A percentile compares a stretch with the other conserved stretches of the same genome.
Evolutionary conservation across 2,113 vertebrate species (phyloP).

Genomic region (Pyrgilauda ruficollis): DNA sequence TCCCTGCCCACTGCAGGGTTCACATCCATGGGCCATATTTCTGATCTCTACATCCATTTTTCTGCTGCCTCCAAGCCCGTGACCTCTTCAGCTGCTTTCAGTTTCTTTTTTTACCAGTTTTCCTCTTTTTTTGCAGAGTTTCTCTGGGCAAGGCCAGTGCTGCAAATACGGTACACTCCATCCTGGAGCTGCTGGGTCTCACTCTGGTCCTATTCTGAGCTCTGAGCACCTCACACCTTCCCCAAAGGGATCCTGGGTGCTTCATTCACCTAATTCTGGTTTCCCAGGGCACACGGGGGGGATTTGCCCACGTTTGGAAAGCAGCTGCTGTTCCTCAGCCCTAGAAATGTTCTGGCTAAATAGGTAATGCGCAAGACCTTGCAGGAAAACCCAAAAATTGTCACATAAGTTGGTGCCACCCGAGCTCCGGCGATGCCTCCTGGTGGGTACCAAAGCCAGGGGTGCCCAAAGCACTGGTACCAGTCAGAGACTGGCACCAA

Average conservation of each 20-base stretch:
- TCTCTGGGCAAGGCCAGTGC: not conserved
- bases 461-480: not conserved
- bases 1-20: not conserved
- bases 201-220: not conserved
- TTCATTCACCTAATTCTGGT: not conserved
- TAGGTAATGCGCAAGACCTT: rapidly evolving
- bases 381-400: not conserved
- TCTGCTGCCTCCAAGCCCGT: rapidly evolving
- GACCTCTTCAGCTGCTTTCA: not conserved
- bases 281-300: rapidly evolving
- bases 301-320: rapidly evolving
- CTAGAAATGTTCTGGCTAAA: not conserved
- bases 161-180: rapidly evolving
- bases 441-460: not conserved
- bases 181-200: not conserved
- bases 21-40: rapidly evolving
- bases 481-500: not conserved
- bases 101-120: not conserved
- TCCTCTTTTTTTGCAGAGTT: not conserved
- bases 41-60: not conserved
- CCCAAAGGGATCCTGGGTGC: not conserved
- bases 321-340: not conserved
- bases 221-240: not conserved
- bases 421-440: rapidly evolving
- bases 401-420: rapidly evolving